These are phyloP conservation scores for Drosophila nikananu DNA, from an alignment of 1,140 invertebrate genomes.

Conservation along the genomic window DNA sequence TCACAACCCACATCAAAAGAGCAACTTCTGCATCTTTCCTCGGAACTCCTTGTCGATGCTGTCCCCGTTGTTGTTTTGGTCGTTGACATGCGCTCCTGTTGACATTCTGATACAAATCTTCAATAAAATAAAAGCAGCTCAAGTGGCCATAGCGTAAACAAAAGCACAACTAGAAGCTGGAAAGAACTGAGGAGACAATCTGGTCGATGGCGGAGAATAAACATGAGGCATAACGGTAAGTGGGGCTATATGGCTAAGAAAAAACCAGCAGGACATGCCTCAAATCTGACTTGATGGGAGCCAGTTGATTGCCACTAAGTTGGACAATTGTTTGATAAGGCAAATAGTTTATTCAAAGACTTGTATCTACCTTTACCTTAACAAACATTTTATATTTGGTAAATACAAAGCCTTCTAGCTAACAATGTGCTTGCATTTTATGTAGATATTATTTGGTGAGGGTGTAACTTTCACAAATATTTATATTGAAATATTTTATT, in stretches of 20 bases:
- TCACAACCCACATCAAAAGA: conserved; percentile 71
- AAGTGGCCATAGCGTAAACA: conserved; percentile 63
- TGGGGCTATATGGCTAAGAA: conserved; percentile 33
- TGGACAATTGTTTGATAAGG: conserved; percentile 10
- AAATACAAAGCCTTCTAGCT: neutral
- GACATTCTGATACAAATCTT: conserved; percentile 81
- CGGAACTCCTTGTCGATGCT: conserved; percentile 13
- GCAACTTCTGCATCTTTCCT: conserved; percentile 54
- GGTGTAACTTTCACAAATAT: no score
- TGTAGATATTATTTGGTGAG: neutral
- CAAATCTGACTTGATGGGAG: conserved; percentile 29
- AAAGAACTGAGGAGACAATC: conserved; percentile 34
- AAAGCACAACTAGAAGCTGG: conserved; percentile 18
- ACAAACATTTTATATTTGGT: neutral
- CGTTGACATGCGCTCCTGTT: conserved; percentile 71
- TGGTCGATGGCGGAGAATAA: neutral
- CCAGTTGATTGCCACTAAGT: conserved; percentile 24
- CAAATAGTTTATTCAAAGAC: neutral
- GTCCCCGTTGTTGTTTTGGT: conserved; percentile 16
- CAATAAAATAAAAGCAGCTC: conserved; percentile 78
- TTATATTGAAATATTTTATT: neutral
- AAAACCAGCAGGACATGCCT: conserved; percentile 1
- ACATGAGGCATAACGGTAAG: conserved; percentile 45
- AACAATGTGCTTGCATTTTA: neutral
- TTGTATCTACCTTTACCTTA: neutral